Evolutionary conservation across 37 sponge, comb jelly and placozoan genomes (phyloP).

Genomic region (Geodia barretti): DNA sequence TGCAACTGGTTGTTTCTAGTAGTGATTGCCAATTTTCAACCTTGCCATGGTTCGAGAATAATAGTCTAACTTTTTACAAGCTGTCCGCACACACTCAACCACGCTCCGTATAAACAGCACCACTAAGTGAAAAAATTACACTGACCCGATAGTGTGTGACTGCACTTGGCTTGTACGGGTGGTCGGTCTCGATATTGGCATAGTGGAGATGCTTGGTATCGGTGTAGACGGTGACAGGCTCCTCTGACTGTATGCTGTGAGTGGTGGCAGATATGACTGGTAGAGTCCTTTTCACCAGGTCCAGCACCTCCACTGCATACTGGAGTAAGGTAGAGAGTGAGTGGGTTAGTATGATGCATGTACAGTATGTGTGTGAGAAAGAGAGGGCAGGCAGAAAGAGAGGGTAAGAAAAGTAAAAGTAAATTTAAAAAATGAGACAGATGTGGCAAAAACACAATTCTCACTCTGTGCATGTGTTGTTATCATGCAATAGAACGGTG

Average conservation of each 20-base stretch:
- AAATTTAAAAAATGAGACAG: constrained; percentile 1
- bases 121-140: neutral
- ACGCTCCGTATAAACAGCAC: no score
- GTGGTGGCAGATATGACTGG: constrained; percentile 63
- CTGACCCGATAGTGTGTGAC: constrained; percentile 79
- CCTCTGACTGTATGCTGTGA: neutral
- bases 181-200: constrained; percentile 88
- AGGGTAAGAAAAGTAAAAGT: neutral
- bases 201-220: constrained; percentile 66
- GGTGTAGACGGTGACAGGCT: constrained; percentile 6
- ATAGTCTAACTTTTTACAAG: no score
- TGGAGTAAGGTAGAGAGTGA: constrained; percentile 1
- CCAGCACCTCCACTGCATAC: constrained; percentile 77
- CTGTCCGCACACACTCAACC: no score
- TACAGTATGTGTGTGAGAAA: neutral
- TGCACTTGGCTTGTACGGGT: constrained; percentile 85
- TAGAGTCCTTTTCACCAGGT: constrained; percentile 58
- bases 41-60: no score
- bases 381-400: no score
- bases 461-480: no score
- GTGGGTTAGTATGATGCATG: neutral
- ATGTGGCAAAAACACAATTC: no score
- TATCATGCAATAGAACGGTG: no score
- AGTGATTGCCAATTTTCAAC: no score
- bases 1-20: no score